A percentile compares a stretch with the other conserved stretches of the same genome.
These are phyloP conservation scores for Tachina grossa DNA, from an alignment of 2,888 invertebrate genomes.

Conservation along the genomic window DNA sequence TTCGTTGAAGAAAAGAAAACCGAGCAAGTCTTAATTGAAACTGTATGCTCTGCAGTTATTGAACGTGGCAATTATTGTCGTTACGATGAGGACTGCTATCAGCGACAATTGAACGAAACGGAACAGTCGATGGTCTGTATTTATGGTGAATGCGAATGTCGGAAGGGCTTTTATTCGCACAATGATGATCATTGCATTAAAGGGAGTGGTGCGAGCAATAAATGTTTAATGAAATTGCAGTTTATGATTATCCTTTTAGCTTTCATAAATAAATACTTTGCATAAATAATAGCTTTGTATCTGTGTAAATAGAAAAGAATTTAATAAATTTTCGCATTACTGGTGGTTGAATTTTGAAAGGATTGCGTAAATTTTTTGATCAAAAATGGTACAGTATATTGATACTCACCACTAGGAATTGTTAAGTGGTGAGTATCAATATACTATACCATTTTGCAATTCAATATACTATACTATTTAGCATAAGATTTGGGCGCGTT, in stretches of 20 bases:
- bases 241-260: not conserved
- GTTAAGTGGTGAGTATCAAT: too few relatives aligned
- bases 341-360: not conserved
- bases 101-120: slow-evolving; percentile 65
- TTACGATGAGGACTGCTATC: slow-evolving; percentile 74
- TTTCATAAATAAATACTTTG: slow-evolving; percentile 39
- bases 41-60: slow-evolving; percentile 56
- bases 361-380: too few relatives aligned
- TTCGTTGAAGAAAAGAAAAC: slow-evolving; percentile 56
- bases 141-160: slow-evolving; percentile 76
- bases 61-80: slow-evolving; percentile 75
- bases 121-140: slow-evolving; percentile 74
- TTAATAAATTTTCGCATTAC: not conserved
- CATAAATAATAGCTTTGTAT: not conserved
- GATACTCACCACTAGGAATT: too few relatives aligned
- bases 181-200: slow-evolving; percentile 66
- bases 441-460: too few relatives aligned
- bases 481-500: too few relatives aligned
- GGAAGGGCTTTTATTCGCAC: slow-evolving; percentile 68
- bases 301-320: not conserved
- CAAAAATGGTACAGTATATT: too few relatives aligned
- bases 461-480: too few relatives aligned
- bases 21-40: slow-evolving; percentile 52
- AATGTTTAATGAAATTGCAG: not conserved
- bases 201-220: not conserved